Base-by-base conservation (phyloP, 2,113 vertebrate species). In the Pelodiscus sinensis region DNA sequence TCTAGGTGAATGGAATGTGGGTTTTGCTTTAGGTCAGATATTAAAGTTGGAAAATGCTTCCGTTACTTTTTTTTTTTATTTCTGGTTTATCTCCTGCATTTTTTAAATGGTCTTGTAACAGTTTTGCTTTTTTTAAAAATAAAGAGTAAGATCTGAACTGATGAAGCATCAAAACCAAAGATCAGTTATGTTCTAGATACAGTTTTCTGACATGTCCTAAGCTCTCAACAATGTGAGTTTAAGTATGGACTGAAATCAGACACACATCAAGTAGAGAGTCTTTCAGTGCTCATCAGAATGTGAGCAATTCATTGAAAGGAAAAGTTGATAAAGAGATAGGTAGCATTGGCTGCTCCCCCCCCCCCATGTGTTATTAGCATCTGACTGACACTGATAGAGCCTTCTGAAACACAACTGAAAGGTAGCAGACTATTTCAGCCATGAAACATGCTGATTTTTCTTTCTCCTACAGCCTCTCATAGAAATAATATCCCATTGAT, bases 401-500 rank as follows among this genome's bases (percentile, higher is more conserved):
- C 29, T 90, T 84, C 50, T 92, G 78, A 94, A 95, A 88, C 44
- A 65, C 85, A 85, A 95, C 85, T 89, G 85, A 92, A 95, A 96
- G 86, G 87, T 81, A 92, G 82, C 92, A 81, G 83, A 88, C 92
- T 92, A 89, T 95, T 92, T 94, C 92, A 95, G 62, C 57, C 83
- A 93, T 14, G n/a, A 85, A 79, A 87, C 89, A 18, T 79, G 84
- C 90, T 90, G 94, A 94, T 89, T 97, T 83, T 93, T 90, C 89
- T 94, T 93, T 95, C 90, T 90, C 93, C 96, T 94, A 93, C 9
- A 11, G 85, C 77, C 58, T 84, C 71, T 93, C 90, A 89, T 96
- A 96, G 95, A 94, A 97, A 95, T 92, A 91, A 94, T 95, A 96
- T 94, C 88, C 87, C 56, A 94, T 84, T 92, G 96, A 95, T 92